Evolutionary conservation across 2,113 vertebrate species (phyloP).

Genomic region (Emydocephalus ijimae): DNA sequence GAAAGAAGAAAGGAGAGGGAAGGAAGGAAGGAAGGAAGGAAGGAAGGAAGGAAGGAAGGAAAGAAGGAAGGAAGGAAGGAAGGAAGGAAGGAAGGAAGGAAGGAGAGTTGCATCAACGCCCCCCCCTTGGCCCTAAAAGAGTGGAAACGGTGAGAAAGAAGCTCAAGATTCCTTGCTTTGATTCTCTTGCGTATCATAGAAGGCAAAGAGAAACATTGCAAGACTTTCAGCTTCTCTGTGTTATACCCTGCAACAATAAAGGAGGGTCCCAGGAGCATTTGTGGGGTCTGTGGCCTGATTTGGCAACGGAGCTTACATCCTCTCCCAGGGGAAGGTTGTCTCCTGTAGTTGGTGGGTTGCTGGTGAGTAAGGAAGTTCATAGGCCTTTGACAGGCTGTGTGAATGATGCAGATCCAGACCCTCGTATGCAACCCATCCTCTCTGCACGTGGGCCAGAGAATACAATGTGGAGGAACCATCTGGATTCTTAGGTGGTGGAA

Average conservation of each 20-base stretch:
- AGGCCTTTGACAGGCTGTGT: background rate
- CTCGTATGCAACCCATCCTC: background rate
- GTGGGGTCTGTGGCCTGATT: background rate
- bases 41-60: no score
- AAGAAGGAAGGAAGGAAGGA: no score
- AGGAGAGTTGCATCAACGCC: background rate
- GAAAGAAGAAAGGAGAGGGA: no score
- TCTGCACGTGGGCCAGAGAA: background rate
- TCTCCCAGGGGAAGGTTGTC: background rate
- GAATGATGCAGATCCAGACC: background rate
- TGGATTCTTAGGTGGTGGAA: background rate
- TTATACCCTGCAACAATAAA: background rate
- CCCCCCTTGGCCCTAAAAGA: background rate
- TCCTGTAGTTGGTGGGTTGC: background rate
- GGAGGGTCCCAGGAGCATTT: background rate
- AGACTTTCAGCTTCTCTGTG: background rate
- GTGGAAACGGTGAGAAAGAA: background rate
- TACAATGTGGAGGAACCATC: background rate
- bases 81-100: no score
- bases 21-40: no score
- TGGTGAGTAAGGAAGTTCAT: background rate
- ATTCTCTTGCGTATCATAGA: background rate
- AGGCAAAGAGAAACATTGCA: background rate
- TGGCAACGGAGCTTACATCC: background rate
- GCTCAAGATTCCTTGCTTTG: background rate